Evolutionary conservation across 1,140 invertebrate species (phyloP).

Genomic region (Nebria ingens): DNA sequence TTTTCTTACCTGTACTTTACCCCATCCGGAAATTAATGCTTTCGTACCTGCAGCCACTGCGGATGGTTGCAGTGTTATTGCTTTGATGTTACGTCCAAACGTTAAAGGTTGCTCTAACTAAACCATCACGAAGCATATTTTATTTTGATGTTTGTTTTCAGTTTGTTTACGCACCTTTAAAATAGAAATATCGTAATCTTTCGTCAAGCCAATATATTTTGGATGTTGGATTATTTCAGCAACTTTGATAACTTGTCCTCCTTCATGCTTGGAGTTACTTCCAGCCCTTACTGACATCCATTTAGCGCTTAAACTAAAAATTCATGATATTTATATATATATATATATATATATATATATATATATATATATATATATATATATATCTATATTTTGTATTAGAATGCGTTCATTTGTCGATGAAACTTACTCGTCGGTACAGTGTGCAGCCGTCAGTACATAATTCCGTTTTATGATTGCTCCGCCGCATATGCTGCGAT

Average conservation of each 20-base stretch:
- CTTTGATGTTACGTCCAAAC: background rate
- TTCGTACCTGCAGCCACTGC: background rate
- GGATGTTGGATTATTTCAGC: conserved; percentile 14
- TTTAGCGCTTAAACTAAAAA: background rate
- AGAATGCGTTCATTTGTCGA: too few species aligned
- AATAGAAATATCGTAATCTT: conserved; percentile 15
- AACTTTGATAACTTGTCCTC: conserved; percentile 10
- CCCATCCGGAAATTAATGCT: background rate
- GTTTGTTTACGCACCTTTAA: too few species aligned
- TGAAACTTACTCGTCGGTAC: conserved; percentile 20
- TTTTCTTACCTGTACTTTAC: background rate
- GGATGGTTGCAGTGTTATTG: background rate
- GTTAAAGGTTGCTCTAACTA: background rate
- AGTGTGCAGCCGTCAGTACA: conserved; percentile 42
- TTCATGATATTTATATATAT: background rate
- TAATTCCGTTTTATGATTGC: conserved; percentile 35
- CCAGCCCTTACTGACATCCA: conserved; percentile 10
- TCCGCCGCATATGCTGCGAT: conserved; percentile 34
- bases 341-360: too few species aligned
- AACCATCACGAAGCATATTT: too few species aligned
- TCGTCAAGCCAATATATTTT: conserved; percentile 7
- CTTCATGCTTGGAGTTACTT: background rate
- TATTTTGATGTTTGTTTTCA: too few species aligned
- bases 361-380: too few species aligned
- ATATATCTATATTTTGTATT: background rate